Evolutionary conservation across 30 jellyfish, hydroid and myxozoan genomes (phyloP), one percentile per base, ranked within the genome.

Genomic region (Cassiopea andromeda): DNA sequence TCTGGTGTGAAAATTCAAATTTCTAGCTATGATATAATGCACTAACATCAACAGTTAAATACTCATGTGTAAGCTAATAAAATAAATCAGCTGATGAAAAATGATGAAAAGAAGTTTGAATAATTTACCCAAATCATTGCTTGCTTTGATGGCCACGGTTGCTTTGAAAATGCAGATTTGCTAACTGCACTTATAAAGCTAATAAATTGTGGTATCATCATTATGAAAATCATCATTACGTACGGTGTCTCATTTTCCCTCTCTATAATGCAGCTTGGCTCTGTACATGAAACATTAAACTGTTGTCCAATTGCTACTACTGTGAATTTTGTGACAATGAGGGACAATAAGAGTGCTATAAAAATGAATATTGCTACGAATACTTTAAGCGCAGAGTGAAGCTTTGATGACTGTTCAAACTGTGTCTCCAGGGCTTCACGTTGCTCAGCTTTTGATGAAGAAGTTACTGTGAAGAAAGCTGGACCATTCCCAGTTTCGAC

Each of bases 191-290:
- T 73, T 1, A 88, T 1, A 77, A 93, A 84, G 19, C 90, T 66
- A n/a, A 93, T 43, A 38, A 78, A 49, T 68, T 94, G 96, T 1
- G 98, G 98, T 48, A 94, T 59, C 93, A 90, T 85, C 92, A 94
- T 84, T 1, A 89, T 59, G 9, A 89, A 75, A 50, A 81, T 80
- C 85, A 94, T 44, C 96, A 94, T 90, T 19, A 94, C 75, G 72
- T 86, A 93, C 10, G 97, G 89, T 1, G 86, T 59, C 68, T 81
- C 90, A 18, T 81, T 85, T 16, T 43, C 74, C 1, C 27, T 60
- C 81, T 38, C 80, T 44, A 44, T 19, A 15, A 17, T 74, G 61
- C 93, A 60, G 43, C 80, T 2, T 43, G 64, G 64, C 12, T 54
- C 64, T 10, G 64, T 45, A 47, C 70, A 75, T 17, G 87, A 78